Percentiles rank a stretch among this genome's conserved stretches.
Evolutionary conservation across 2,888 invertebrate species (phyloP).

Genomic region (Oeneis ivallda): DNA sequence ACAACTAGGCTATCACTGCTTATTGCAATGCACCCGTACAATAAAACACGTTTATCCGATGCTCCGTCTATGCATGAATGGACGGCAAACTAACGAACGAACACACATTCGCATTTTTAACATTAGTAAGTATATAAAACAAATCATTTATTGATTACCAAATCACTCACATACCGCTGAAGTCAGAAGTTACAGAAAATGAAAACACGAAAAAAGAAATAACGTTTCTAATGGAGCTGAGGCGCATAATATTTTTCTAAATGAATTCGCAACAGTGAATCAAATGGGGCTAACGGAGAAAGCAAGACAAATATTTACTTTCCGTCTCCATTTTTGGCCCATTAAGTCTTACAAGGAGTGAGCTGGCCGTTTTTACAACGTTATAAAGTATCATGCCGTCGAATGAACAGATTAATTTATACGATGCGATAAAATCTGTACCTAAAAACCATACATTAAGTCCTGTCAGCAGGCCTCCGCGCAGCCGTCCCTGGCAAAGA

Average conservation of each 20-base stretch:
- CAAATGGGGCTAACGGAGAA: slow-evolving; percentile 20
- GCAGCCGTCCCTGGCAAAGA: slow-evolving; percentile 22
- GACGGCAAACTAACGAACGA: too few species aligned
- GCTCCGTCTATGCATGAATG: too few species aligned
- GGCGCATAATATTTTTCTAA: neutral
- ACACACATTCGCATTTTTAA: too few species aligned
- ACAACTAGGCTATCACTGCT: too few species aligned
- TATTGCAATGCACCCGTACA: too few species aligned
- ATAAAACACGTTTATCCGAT: too few species aligned
- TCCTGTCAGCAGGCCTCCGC: slow-evolving; percentile 28
- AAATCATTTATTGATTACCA: too few species aligned
- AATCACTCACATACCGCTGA: too few species aligned
- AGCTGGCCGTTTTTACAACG: slow-evolving; percentile 35
- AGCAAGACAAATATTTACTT: slow-evolving; percentile 27
- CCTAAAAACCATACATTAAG: slow-evolving; percentile 29
- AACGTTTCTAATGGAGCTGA: too few species aligned
- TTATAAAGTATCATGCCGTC: slow-evolving; percentile 38
- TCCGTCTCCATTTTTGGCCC: slow-evolving; percentile 28
- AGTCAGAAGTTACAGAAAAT: neutral
- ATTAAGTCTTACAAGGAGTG: slow-evolving; percentile 33
- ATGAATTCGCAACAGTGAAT: slow-evolving; percentile 13
- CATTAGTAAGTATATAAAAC: too few species aligned
- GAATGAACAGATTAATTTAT: slow-evolving; percentile 39
- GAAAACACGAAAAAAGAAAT: neutral
- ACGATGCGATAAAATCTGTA: slow-evolving; percentile 38